Conservation (phyloP, 1,140 invertebrate species). For the Eurosta solidaginis region DNA sequence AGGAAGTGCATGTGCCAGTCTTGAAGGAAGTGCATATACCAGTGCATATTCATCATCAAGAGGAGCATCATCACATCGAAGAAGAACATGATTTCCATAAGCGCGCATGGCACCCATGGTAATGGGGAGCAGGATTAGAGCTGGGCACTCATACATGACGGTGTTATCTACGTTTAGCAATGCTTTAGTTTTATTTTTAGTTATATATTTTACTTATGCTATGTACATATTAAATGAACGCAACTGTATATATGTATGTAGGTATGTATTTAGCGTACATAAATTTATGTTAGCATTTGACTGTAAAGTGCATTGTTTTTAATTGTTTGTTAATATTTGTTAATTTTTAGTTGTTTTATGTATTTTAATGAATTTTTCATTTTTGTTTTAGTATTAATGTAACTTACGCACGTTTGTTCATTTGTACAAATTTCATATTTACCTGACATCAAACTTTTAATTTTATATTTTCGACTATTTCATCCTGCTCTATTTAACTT, state of each 20-base stretch:
- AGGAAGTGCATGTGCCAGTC: slow-evolving; percentile 49
- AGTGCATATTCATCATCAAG: slow-evolving; percentile 44
- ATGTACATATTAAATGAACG: no score
- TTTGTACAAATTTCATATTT: slow-evolving; percentile 23
- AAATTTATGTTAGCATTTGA: not conserved
- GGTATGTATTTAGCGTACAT: no score
- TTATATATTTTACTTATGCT: no score
- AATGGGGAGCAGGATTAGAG: not conserved
- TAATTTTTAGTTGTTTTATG: not conserved
- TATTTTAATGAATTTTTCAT: not conserved
- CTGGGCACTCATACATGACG: not conserved
- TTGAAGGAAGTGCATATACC: slow-evolving; percentile 48
- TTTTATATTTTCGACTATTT: not conserved
- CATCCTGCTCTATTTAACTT: slow-evolving; percentile 7
- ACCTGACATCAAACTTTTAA: slow-evolving; percentile 8
- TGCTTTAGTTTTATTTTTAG: slow-evolving; percentile 2
- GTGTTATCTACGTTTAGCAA: slow-evolving; percentile 10
- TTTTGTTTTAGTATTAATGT: not conserved
- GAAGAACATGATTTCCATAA: slow-evolving; percentile 50
- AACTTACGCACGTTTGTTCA: slow-evolving; percentile 13
- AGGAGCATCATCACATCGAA: slow-evolving; percentile 48
- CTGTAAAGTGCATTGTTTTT: not conserved
- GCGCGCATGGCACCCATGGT: slow-evolving; percentile 40
- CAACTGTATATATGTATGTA: not conserved
- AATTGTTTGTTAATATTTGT: not conserved